Evolutionary conservation across 2,113 vertebrate genomes (phyloP).

Genomic region (Chascanopsetta lugubris): DNA sequence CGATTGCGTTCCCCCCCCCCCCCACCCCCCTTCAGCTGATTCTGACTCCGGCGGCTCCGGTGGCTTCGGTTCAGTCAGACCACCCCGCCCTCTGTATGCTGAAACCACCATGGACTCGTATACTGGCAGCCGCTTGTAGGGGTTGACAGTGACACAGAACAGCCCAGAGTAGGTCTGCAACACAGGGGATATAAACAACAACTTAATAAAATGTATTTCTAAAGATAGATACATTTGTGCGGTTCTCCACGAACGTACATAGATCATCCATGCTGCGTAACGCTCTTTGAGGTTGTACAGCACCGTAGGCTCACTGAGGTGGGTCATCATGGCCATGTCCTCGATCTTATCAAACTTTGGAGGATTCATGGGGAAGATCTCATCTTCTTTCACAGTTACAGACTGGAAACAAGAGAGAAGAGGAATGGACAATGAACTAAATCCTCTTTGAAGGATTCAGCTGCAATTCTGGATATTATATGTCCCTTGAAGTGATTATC

Average conservation of each 20-base stretch:
- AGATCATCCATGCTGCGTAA: slow-evolving; percentile 97
- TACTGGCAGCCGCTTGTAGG: too few relatives aligned
- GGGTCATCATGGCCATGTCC: slow-evolving; percentile 85
- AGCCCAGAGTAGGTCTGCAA: too few relatives aligned
- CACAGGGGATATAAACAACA: too few relatives aligned
- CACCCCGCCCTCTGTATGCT: too few relatives aligned
- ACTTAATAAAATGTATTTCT: too few relatives aligned
- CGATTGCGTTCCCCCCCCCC: slow-evolving; percentile 30
- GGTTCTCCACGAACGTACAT: too few relatives aligned
- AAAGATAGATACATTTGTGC: too few relatives aligned
- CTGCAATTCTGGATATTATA: too few relatives aligned
- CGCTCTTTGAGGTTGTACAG: slow-evolving; percentile 95
- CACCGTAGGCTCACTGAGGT: slow-evolving; percentile 81
- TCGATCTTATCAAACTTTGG: slow-evolving; percentile 83
- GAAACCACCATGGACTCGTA: too few relatives aligned
- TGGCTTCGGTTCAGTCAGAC: slow-evolving; percentile 92
- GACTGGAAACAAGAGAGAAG: slow-evolving; percentile 44
- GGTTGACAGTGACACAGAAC: too few relatives aligned
- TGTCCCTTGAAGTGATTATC: background rate
- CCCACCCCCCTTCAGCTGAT: slow-evolving; percentile 84
- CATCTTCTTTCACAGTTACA: slow-evolving; percentile 80
- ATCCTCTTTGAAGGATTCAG: too few relatives aligned
- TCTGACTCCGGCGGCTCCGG: slow-evolving; percentile 92
- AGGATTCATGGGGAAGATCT: slow-evolving; percentile 81
- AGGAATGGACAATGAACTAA: background rate